Evolutionary conservation across 2,888 invertebrate species (phyloP), one percentile per base, ranked within the genome.

Genomic region (Drosophila kambysellisi): DNA sequence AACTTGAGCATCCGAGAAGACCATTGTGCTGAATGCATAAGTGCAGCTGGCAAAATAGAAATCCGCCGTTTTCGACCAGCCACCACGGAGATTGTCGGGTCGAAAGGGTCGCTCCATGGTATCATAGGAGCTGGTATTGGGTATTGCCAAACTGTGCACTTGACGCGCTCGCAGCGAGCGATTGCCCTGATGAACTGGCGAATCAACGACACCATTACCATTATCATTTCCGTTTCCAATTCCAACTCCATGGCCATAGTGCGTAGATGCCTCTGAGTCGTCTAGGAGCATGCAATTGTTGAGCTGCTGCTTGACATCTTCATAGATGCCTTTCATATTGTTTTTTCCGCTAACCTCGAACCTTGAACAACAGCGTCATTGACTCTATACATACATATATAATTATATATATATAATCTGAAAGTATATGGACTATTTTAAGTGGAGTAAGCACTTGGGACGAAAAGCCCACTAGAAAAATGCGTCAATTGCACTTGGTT

Each of bases 21-120:
- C 96, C 74, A 97, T 96, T 68, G 97, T 95, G 50, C 97, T 97
- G 68, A 97, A 97, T 30, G 97, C 96, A 85, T 97, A 97, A n/a
- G 97, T 97, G 59, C 97, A 95, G 90, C 96, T 97, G 67, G 96
- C 96, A 73, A 97, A 94, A 63, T 97, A 94, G 91, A 97, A 97
- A 92, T 97, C 97, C 54, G 95, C 93, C 92, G 96, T 95, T 78
- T 94, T 95, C 60, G 94, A 95, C 97, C 97, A 97, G 67, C 95
- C 95, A 60, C 96, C 97, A 61, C 95, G 92, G 39, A 87, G 75
- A 56, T 88, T 88, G 68, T 93, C 93, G 64, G 91, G 91, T 53
- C 91, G 89, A 76, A 92, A 93, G 54, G 93, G 93, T 67, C 88
- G 89, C 46, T 92, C 88, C 69, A 92, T 79, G 50, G 91, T 91